A percentile compares a stretch with the other conserved stretches of the same genome.
Conservation (phyloP, 1,140 invertebrate species). For the Holcopasites calliopsidis region DNA sequence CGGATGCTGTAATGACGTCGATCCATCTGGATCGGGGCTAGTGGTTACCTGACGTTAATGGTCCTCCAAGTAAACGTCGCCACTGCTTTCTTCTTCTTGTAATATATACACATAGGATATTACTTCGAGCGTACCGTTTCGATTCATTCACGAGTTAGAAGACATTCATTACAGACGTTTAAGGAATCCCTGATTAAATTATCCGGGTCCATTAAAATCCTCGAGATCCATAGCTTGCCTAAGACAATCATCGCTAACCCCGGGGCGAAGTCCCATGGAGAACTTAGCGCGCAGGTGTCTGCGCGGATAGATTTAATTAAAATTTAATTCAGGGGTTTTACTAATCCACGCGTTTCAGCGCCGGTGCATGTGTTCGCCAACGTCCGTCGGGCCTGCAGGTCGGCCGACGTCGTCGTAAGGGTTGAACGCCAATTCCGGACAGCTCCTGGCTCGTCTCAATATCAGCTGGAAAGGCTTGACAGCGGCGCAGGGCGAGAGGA, state of each 20-base stretch:
- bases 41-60: slow-evolving; percentile 25
- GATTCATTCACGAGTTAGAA: neutral
- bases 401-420: slow-evolving; percentile 38
- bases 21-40: slow-evolving; percentile 5
- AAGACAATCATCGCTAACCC: slow-evolving; percentile 48
- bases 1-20: slow-evolving; percentile 23
- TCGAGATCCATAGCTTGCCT: slow-evolving; percentile 35
- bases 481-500: slow-evolving; percentile 48
- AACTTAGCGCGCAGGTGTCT: neutral
- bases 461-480: neutral
- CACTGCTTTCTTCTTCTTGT: too few relatives aligned
- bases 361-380: neutral
- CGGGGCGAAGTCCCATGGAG: neutral
- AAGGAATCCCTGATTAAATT: slow-evolving; percentile 21
- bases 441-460: slow-evolving; percentile 29
- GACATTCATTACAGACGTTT: neutral
- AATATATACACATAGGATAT: neutral
- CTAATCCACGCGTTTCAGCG: slow-evolving; percentile 70
- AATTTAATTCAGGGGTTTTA: slow-evolving; percentile 73
- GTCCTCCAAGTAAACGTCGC: slow-evolving; percentile 17
- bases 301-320: slow-evolving; percentile 71
- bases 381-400: slow-evolving; percentile 16
- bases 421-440: slow-evolving; percentile 59
- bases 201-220: slow-evolving; percentile 15
- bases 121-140: neutral